A percentile compares a stretch with the other conserved stretches of the same genome.
phyloP scores from a whole-genome alignment of 1,140 invertebrate species.

The Papilio polytes region DNA sequence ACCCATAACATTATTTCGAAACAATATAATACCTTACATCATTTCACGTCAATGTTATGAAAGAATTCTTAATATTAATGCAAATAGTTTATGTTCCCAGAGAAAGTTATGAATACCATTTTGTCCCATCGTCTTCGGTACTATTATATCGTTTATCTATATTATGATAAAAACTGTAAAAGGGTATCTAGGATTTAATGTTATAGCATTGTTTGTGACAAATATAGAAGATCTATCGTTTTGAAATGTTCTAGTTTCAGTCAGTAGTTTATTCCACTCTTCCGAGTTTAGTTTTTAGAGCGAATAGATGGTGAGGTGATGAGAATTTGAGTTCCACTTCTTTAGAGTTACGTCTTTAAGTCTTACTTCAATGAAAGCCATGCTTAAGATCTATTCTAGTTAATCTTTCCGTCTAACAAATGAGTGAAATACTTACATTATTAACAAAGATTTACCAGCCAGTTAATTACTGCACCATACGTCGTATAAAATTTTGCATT shows the following conservation, averaged over 20 bases:
- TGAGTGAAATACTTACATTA: background rate
- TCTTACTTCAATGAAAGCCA: background rate
- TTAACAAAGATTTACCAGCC: slow-evolving; percentile 14
- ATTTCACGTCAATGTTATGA: background rate
- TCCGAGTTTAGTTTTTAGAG: too few species aligned
- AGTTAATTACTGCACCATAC: background rate
- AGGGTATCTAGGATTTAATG: background rate
- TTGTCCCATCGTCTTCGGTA: background rate
- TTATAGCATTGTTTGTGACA: too few species aligned
- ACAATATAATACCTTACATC: too few species aligned
- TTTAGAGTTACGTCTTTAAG: background rate
- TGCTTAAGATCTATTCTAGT: background rate
- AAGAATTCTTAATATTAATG: background rate
- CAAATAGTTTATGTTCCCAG: background rate
- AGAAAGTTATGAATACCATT: background rate
- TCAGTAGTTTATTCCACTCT: too few species aligned
- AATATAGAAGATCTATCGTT: too few species aligned
- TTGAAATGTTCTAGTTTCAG: too few species aligned
- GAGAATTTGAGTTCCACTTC: background rate
- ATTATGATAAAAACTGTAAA: background rate
- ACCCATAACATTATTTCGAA: background rate
- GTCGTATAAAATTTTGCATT: slow-evolving; percentile 10
- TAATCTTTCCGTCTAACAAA: background rate
- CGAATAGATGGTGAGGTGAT: too few species aligned
- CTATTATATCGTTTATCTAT: background rate